These are phyloP conservation scores for Oxytorus armatus DNA, from an alignment of 2,888 invertebrate species.

Conservation along the genomic window DNA sequence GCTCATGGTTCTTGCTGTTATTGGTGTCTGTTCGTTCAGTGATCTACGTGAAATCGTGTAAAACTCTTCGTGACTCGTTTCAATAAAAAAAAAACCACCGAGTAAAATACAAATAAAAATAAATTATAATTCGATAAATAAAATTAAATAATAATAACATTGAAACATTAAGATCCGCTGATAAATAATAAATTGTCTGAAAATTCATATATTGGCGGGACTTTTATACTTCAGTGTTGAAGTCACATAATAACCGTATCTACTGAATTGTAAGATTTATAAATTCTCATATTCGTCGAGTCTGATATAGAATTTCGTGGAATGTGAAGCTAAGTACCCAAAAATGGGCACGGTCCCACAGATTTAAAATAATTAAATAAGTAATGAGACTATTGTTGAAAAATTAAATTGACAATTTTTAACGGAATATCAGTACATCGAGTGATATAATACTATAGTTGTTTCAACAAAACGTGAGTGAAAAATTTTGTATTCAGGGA, in stretches of 20 bases:
- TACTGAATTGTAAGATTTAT: too few relatives aligned
- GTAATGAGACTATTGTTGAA: not conserved
- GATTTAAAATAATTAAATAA: not conserved
- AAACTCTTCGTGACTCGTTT: not conserved
- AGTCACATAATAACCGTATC: too few relatives aligned
- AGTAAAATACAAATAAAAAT: not conserved
- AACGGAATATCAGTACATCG: conserved; percentile 18
- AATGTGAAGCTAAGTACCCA: not conserved
- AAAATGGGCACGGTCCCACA: not conserved
- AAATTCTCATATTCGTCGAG: too few relatives aligned
- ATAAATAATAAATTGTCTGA: too few relatives aligned
- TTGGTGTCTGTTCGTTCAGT: conserved; percentile 9
- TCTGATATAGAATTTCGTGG: too few relatives aligned
- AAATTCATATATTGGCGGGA: too few relatives aligned
- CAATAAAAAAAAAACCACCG: not conserved
- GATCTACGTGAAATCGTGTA: conserved; percentile 1
- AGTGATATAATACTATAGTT: not conserved
- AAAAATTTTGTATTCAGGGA: not conserved
- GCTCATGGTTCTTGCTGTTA: conserved; percentile 9
- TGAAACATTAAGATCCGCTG: too few relatives aligned
- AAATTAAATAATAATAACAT: too few relatives aligned
- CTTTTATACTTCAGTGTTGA: too few relatives aligned
- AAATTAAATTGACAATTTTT: not conserved
- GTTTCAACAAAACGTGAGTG: conserved; percentile 8
- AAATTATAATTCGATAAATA: not conserved